Evolutionary conservation across 2,113 vertebrate genomes (phyloP).

Genomic region (Dromas ardeola): DNA sequence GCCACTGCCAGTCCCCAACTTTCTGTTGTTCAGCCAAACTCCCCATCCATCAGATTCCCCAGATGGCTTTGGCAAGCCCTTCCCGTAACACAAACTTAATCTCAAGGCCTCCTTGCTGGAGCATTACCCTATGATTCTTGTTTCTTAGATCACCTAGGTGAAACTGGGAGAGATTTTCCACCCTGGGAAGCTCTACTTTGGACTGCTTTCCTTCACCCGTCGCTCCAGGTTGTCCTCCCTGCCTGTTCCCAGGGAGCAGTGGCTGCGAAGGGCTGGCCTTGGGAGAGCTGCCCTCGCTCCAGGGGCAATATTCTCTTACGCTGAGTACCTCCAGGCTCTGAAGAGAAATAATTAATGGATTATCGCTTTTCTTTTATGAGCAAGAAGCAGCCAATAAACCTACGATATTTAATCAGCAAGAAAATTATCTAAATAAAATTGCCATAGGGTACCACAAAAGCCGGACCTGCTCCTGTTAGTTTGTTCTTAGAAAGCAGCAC

Average conservation of each 20-base stretch:
- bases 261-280: neutral
- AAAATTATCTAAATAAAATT: neutral
- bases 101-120: neutral
- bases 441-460: neutral
- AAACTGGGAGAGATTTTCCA: neutral
- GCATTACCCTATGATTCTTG: neutral
- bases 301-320: neutral
- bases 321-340: neutral
- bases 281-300: neutral
- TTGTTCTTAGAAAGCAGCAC: slow-evolving; percentile 14
- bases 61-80: neutral
- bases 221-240: neutral
- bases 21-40: neutral
- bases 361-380: neutral
- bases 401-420: neutral
- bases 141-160: neutral
- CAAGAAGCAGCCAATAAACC: neutral
- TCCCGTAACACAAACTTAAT: neutral
- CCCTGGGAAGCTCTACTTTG: neutral
- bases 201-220: rapidly evolving
- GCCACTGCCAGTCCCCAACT: neutral
- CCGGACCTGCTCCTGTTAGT: neutral
- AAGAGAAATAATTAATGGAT: neutral
- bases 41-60: neutral
- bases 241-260: rapidly evolving